These are phyloP conservation scores for Zaprionus africanus DNA, from an alignment of 1,140 invertebrate species.

Conservation along the genomic window DNA sequence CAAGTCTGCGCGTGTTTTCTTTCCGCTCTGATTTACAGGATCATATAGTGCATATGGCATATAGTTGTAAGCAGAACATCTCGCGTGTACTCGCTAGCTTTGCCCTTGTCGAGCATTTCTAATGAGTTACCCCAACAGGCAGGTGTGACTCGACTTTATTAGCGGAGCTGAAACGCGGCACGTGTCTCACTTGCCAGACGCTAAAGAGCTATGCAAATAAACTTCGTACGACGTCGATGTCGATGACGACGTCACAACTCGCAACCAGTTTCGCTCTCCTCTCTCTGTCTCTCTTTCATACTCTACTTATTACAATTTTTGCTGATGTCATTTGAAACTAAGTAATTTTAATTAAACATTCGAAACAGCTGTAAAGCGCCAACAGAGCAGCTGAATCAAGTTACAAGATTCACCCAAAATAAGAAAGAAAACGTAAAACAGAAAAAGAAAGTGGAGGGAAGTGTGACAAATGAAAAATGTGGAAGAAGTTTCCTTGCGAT, in stretches of 20 bases:
- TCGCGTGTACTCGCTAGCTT: conserved; percentile 17
- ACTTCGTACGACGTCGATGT: conserved; percentile 15
- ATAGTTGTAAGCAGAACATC: neutral
- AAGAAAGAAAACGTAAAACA: neutral
- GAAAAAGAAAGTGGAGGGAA: neutral
- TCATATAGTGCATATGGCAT: neutral
- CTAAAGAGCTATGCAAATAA: conserved; percentile 39
- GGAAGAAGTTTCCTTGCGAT: conserved; percentile 35
- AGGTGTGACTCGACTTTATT: conserved; percentile 19
- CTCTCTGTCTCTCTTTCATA: neutral
- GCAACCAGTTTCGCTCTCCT: conserved; percentile 13
- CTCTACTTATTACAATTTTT: neutral
- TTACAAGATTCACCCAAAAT: neutral
- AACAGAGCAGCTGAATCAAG: neutral
- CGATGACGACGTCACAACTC: conserved; percentile 26
- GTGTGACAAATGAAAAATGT: conserved; percentile 22
- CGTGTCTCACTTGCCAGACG: conserved; percentile 11
- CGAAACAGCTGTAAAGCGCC: conserved; percentile 15
- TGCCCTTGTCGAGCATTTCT: conserved; percentile 10
- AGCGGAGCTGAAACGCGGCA: conserved; percentile 16
- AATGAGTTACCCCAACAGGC: conserved; percentile 23
- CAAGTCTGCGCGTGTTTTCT: conserved; percentile 16
- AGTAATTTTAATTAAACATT: conserved; percentile 71
- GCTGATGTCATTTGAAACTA: conserved; percentile 62
- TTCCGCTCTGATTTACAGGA: conserved; percentile 4